A percentile compares a stretch with the other conserved stretches of the same genome.
Conservation (phyloP, 2,113 vertebrate species). For the Limnothrissa miodon region DNA sequence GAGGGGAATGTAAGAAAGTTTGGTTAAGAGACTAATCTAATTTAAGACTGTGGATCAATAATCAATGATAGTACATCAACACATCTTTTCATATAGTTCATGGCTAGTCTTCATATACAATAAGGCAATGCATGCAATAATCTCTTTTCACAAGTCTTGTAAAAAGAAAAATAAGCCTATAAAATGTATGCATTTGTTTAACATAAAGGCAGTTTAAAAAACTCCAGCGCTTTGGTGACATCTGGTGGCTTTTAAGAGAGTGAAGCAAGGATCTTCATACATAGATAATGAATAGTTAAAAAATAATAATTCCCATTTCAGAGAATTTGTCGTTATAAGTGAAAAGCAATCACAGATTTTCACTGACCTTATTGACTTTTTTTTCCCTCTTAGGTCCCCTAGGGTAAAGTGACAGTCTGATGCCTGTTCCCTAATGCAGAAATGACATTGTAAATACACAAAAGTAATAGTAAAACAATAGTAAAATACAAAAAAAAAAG, state of each 20-base stretch:
- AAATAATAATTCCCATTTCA: background rate
- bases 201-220: background rate
- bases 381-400: slow-evolving; percentile 45
- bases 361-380: background rate
- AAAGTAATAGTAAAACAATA: too few relatives aligned
- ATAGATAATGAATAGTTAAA: background rate
- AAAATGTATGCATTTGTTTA: background rate
- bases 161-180: background rate
- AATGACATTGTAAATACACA: background rate
- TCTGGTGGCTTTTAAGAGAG: background rate
- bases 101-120: background rate
- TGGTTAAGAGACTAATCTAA: background rate
- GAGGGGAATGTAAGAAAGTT: slow-evolving; percentile 18
- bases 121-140: background rate
- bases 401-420: slow-evolving; percentile 43
- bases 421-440: slow-evolving; percentile 53
- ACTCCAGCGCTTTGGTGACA: background rate
- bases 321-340: background rate
- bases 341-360: background rate
- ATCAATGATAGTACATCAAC: too few relatives aligned
- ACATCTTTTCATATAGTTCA: background rate
- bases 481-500: too few relatives aligned
- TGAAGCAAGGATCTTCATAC: background rate
- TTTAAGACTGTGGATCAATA: background rate
- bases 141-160: background rate